Base-by-base conservation (phyloP, 1,140 invertebrate genomes). In the Mercenaria mercenaria region DNA sequence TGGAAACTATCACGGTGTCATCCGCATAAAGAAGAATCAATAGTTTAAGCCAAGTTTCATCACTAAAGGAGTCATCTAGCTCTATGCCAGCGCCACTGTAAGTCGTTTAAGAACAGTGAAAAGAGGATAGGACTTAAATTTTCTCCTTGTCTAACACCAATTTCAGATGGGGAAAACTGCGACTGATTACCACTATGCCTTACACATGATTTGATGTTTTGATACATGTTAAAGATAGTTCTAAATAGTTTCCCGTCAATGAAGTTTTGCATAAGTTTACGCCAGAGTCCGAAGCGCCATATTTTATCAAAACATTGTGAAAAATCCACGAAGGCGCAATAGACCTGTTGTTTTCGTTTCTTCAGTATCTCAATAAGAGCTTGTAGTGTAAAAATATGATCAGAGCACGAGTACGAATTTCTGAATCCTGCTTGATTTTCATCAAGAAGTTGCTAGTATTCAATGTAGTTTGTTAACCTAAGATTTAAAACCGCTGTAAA, bases 81-180 rank as follows among this genome's bases (percentile, higher is more conserved):
- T 52, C 41, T n/a, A 56, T 32, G 18, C 50, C 76, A 26, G 8
- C 41, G 43, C 6, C 41, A 23, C 76, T 34, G 41, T 82, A 50
- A n/a, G 56, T 67, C 80, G 84, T 89, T 89, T n/a, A 83, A 47
- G 56, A 29, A 84, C 15, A 89, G 20, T 20, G 29, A 74, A 77
- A 91, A 84, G 15, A 91, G 39, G 13, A 91, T n/a, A 4, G 79
- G 80, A 20, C 64, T 77, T 69, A 83, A 32, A 52, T 91, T 88
- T 32, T 84, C 90, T 39, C 85, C 90, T 41, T 84, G 86, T 67
- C 80, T 64, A 8, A 89, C 88, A 18, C 88, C 88, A 18, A 43
- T 43, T 32, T 34, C 13, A 26, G 39, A 76, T 15, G 20, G 15
- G 50, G 84, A 89, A 69, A 41, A 52, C 26, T 72, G 32, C 0